phyloP scores from a whole-genome alignment of 2,113 vertebrate species.

The Ptyas mucosa region DNA sequence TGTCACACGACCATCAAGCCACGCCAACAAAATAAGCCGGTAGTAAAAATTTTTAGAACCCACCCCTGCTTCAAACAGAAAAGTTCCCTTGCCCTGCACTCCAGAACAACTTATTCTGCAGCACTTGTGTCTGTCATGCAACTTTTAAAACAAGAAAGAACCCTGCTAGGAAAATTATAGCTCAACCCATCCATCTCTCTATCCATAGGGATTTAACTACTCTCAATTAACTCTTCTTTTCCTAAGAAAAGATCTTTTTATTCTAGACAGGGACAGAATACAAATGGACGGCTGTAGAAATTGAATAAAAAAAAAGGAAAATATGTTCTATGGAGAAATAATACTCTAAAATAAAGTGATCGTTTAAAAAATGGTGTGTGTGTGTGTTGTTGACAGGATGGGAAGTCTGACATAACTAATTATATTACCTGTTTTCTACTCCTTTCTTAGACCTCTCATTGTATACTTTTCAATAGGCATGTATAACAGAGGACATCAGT shows the following conservation, averaged over 20 bases:
- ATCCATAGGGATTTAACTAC: background rate
- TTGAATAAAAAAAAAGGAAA: background rate
- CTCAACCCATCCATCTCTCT: background rate
- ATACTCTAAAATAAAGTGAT: background rate
- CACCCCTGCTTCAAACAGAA: background rate
- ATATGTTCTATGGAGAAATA: background rate
- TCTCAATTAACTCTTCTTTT: background rate
- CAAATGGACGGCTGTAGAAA: background rate
- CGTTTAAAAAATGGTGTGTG: background rate
- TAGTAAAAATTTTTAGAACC: no score
- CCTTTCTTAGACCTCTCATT: background rate
- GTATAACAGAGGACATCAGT: background rate
- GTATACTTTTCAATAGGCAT: background rate
- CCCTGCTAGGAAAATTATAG: background rate
- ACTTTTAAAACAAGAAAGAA: background rate
- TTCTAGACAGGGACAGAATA: background rate
- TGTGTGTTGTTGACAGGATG: background rate
- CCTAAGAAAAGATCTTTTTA: background rate
- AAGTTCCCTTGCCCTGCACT: background rate
- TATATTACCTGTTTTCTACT: accelerated
- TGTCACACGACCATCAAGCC: no score
- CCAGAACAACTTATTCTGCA: background rate
- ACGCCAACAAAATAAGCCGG: no score
- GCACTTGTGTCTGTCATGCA: background rate
- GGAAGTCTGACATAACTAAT: background rate